These are phyloP conservation scores for Crotalus viridis DNA, from an alignment of 2,113 vertebrate species.

Conservation along the genomic window DNA sequence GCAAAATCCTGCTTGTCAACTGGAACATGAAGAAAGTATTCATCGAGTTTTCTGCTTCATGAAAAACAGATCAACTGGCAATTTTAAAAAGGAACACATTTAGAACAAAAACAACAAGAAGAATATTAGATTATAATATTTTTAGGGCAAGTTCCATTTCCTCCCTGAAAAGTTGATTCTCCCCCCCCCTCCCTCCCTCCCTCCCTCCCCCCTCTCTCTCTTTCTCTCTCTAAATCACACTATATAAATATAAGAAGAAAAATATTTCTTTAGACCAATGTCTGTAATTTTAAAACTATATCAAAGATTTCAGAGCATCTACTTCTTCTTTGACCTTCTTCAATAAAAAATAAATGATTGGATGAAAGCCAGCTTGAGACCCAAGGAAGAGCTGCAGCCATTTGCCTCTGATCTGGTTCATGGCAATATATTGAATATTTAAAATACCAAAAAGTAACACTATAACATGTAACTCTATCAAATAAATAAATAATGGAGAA, in stretches of 20 bases:
- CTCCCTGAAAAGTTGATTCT: background rate
- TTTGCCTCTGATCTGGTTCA: background rate
- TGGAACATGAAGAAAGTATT: background rate
- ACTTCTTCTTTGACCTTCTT: background rate
- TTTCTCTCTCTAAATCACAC: background rate
- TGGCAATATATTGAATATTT: background rate
- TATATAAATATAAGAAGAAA: background rate
- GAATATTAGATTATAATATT: conserved; percentile 4
- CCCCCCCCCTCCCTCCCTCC: background rate
- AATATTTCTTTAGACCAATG: background rate
- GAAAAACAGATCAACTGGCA: background rate
- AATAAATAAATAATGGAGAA: background rate
- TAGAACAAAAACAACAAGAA: background rate
- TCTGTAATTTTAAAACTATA: background rate
- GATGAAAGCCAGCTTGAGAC: background rate
- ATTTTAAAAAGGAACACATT: conserved; percentile 14
- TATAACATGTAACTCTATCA: background rate
- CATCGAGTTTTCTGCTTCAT: conserved; percentile 12
- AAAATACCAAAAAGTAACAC: background rate
- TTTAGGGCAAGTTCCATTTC: background rate
- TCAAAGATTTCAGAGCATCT: background rate
- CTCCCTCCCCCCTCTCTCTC: background rate
- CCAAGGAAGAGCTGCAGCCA: background rate
- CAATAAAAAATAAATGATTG: background rate
- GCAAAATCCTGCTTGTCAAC: background rate